Percentiles rank a stretch among this genome's conserved stretches.
Conservation (phyloP, 1,140 invertebrate species). For the Andricus grossulariae region DNA sequence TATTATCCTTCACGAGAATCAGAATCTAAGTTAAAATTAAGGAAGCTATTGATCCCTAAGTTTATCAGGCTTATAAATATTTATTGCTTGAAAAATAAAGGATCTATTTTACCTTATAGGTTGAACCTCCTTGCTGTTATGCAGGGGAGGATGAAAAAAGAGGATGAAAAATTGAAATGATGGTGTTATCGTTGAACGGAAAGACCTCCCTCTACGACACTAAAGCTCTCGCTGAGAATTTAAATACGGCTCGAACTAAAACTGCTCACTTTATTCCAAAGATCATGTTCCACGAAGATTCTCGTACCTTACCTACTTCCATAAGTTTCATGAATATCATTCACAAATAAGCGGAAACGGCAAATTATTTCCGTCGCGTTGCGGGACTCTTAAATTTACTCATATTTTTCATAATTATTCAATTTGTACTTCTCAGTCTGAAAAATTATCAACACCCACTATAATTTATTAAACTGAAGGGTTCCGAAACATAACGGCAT, state of each 20-base stretch:
- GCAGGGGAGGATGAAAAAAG: no score
- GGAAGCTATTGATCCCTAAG: background rate
- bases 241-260: conserved; percentile 23
- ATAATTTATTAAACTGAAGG: background rate
- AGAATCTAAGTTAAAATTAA: background rate
- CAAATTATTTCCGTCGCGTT: background rate
- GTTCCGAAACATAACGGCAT: no score
- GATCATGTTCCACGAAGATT: conserved; percentile 14
- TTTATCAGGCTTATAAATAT: conserved; percentile 27
- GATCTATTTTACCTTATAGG: background rate
- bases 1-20: no score
- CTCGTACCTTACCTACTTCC: conserved; percentile 1
- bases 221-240: conserved; percentile 23
- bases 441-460: background rate
- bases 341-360: conserved; percentile 9
- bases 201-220: conserved; percentile 11
- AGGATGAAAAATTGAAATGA: conserved; percentile 1
- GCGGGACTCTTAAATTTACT: conserved; percentile 3
- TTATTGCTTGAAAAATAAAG: background rate
- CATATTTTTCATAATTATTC: background rate
- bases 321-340: conserved; percentile 12
- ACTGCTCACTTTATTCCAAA: conserved; percentile 8
- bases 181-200: conserved; percentile 5
- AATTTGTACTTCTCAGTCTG: no score
- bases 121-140: background rate